A percentile compares a stretch with the other conserved stretches of the same genome.
Conservation (phyloP, 2,888 invertebrate species). For the Phorcus lineatus region DNA sequence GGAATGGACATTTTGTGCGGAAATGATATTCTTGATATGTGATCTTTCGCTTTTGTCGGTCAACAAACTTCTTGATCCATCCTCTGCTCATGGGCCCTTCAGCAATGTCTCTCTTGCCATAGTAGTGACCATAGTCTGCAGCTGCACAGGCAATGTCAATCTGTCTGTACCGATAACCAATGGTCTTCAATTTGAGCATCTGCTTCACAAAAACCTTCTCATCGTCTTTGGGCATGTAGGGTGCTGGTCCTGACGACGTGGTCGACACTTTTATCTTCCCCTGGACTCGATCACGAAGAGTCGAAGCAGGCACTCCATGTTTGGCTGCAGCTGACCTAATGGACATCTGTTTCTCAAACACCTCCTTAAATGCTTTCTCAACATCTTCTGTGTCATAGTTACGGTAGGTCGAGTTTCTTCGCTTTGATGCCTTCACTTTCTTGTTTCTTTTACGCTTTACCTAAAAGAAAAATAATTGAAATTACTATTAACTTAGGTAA, state of each 20-base stretch:
- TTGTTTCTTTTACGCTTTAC: no score
- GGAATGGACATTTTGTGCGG: constrained; percentile 12
- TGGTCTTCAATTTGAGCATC: neutral
- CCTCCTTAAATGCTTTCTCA: neutral
- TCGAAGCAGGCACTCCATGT: constrained; percentile 7
- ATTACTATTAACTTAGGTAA: no score
- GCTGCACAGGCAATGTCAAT: constrained; percentile 5
- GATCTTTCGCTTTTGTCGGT: constrained; percentile 3
- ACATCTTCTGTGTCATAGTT: constrained; percentile 11
- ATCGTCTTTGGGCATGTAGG: constrained; percentile 9
- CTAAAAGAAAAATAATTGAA: no score
- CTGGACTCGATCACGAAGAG: constrained; percentile 7
- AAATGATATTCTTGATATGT: constrained; percentile 12
- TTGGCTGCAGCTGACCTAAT: neutral
- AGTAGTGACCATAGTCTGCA: constrained; percentile 12
- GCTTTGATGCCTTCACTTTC: neutral
- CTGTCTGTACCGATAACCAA: constrained; percentile 3
- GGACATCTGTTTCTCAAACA: neutral
- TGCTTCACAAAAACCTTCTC: constrained; percentile 5
- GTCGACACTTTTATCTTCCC: neutral
- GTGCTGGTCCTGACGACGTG: neutral
- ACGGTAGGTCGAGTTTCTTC: neutral
- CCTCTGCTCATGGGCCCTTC: constrained; percentile 14
- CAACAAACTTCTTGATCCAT: constrained; percentile 12
- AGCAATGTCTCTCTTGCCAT: constrained; percentile 5